These are phyloP conservation scores for Clarias batrachus DNA, from an alignment of 2,113 vertebrate species.

Conservation along the genomic window DNA sequence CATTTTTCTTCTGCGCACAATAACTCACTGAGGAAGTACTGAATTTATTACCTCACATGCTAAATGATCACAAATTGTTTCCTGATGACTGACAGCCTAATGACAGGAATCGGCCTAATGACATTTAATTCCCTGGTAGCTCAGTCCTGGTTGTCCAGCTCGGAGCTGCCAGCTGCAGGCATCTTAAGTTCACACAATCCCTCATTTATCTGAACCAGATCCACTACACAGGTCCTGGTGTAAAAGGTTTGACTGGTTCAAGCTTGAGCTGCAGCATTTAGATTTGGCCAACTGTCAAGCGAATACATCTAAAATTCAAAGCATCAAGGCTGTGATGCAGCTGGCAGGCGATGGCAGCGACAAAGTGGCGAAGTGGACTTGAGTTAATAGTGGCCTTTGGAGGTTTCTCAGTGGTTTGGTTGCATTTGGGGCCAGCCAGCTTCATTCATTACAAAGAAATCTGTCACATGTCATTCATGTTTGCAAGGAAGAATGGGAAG, in stretches of 20 bases:
- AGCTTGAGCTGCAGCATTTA: constrained; percentile 48
- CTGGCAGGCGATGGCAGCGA: too few species aligned
- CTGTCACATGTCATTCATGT: background rate
- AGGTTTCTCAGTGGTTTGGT: constrained; percentile 2
- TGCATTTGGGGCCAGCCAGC: too few species aligned
- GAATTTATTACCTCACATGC: constrained; percentile 6
- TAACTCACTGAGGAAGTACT: background rate
- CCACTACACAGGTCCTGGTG: constrained; percentile 3
- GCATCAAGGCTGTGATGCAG: background rate
- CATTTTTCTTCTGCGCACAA: background rate
- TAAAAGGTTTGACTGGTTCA: background rate
- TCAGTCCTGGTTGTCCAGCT: background rate
- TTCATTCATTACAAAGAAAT: too few species aligned
- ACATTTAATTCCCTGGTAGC: background rate
- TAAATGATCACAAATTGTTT: background rate
- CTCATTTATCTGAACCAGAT: constrained; percentile 15
- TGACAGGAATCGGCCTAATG: background rate
- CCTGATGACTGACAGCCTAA: constrained; percentile 29
- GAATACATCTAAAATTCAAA: background rate
- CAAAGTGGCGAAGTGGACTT: too few species aligned
- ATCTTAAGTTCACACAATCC: background rate
- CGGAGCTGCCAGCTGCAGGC: background rate
- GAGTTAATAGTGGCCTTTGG: too few species aligned
- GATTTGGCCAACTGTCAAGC: constrained; percentile 45
- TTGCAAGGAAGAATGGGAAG: background rate